Percentiles rank a stretch among this genome's conserved stretches.
Conservation (phyloP, 2,113 vertebrate genomes). For the Aptenodytes forsteri region DNA sequence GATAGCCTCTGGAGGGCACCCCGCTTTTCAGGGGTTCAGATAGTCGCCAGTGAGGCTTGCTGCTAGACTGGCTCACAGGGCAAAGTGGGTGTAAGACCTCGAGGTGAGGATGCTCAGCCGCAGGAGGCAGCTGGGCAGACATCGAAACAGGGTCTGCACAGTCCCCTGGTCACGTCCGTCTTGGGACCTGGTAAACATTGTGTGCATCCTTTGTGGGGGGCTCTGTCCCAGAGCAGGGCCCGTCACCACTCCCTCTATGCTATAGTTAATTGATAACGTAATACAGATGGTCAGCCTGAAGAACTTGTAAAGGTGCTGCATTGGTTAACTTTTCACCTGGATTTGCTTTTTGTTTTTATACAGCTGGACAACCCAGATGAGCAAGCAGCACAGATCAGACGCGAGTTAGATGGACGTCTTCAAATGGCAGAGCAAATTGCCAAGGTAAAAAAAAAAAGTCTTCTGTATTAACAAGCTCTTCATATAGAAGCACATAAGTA, state of each 20-base stretch:
- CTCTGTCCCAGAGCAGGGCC: background rate
- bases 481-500: background rate
- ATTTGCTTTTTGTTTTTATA: conserved; percentile 42
- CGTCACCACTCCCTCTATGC: background rate
- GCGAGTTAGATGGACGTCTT: conserved; percentile 93
- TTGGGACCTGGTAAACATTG: background rate
- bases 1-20: background rate
- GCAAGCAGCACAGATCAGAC: conserved; percentile 96
- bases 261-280: background rate
- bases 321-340: background rate
- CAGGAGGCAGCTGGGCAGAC: background rate
- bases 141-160: background rate
- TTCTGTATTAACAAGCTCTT: background rate
- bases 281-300: background rate
- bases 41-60: background rate
- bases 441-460: conserved; percentile 80
- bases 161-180: background rate
- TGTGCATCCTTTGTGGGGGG: background rate
- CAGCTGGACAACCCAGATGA: conserved; percentile 98
- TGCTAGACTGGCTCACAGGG: background rate
- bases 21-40: background rate
- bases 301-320: background rate
- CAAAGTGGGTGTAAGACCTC: background rate
- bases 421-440: conserved; percentile 99
- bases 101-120: background rate